These are phyloP conservation scores for Amphiura filiformis DNA, from an alignment of 35 echinoderm and acorn worm genomes.

Conservation along the genomic window DNA sequence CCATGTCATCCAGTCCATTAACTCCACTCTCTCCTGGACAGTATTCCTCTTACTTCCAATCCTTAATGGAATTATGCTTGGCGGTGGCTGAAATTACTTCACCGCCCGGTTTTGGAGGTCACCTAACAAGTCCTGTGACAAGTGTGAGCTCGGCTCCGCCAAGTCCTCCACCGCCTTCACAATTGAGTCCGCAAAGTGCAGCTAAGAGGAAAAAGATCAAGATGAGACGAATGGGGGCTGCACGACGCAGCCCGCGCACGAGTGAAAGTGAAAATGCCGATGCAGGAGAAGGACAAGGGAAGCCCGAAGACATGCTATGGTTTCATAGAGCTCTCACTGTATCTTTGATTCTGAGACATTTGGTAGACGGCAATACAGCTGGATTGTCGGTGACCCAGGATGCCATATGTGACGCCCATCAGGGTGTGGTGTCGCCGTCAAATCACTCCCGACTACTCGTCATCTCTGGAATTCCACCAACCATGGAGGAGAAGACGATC, in stretches of 20 bases:
- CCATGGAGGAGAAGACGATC: conserved; percentile 52
- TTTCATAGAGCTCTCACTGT: conserved; percentile 67
- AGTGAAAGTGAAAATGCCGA: conserved; percentile 58
- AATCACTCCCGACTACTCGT: conserved; percentile 59
- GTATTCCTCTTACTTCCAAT: conserved; percentile 69
- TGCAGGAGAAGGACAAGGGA: conserved; percentile 19
- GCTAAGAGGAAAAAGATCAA: conserved; percentile 58
- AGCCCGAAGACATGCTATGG: conserved; percentile 84
- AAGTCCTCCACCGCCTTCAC: neutral
- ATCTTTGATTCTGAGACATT: conserved; percentile 55
- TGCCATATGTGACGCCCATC: conserved; percentile 66
- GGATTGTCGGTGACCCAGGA: conserved; percentile 43
- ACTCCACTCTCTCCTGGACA: conserved; percentile 52
- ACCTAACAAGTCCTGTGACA: neutral
- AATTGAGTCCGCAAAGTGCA: conserved; percentile 47
- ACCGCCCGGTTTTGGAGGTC: conserved; percentile 1
- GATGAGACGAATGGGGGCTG: conserved; percentile 31
- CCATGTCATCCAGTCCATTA: conserved; percentile 20
- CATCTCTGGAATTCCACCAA: conserved; percentile 65
- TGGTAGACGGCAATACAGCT: conserved; percentile 28
- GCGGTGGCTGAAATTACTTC: conserved; percentile 67
- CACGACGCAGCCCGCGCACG: conserved; percentile 52
- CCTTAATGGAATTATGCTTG: conserved; percentile 76
- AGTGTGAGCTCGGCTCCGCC: neutral
- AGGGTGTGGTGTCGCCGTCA: conserved; percentile 23